phyloP scores from a whole-genome alignment of 2,113 vertebrate species.

The Callaeas wilsoni region DNA sequence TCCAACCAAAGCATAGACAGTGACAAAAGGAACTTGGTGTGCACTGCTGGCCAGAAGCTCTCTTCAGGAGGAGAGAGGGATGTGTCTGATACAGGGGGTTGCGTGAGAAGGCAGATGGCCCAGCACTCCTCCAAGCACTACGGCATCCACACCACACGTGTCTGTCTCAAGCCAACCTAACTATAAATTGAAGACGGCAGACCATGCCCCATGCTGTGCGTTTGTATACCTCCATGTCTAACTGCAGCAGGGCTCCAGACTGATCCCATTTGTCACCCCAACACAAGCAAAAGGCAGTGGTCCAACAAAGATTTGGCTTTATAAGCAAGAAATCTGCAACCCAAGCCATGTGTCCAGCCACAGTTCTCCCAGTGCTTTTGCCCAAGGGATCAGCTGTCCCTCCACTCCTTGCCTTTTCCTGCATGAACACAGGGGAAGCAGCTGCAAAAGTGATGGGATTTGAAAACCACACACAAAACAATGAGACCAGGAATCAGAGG shows the following conservation, averaged over 20 bases:
- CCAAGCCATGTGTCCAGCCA: background rate
- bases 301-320: background rate
- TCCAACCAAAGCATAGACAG: background rate
- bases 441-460: background rate
- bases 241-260: background rate
- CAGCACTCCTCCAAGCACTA: background rate
- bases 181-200: background rate
- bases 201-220: background rate
- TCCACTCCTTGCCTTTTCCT: background rate
- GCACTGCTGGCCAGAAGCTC: background rate
- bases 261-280: background rate
- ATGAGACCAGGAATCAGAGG: background rate
- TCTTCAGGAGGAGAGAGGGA: background rate
- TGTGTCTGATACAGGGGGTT: background rate
- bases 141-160: background rate
- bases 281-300: background rate
- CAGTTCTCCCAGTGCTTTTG: background rate
- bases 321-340: background rate
- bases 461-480: background rate
- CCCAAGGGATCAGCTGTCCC: background rate
- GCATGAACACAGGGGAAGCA: rapidly evolving
- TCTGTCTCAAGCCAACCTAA: background rate
- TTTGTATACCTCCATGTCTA: background rate
- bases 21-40: background rate
- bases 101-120: background rate